Base-by-base conservation (phyloP, 1,140 invertebrate genomes). In the Phocides pigmalion region DNA sequence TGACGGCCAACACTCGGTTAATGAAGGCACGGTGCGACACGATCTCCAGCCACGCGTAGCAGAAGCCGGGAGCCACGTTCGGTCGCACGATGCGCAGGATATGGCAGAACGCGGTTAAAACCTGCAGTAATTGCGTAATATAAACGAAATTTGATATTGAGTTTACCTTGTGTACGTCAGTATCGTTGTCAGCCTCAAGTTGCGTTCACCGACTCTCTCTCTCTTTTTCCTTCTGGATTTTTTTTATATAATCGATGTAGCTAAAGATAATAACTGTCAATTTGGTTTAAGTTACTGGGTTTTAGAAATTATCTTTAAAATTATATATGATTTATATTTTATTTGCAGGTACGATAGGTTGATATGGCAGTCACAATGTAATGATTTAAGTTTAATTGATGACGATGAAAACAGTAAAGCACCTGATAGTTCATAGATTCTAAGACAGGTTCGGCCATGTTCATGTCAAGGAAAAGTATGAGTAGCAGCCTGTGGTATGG, bases 401-500 rank as follows among this genome's bases (percentile, higher is more conserved):
- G n/a, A 32, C n/a, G n/a, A 35, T 35, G 2, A 28, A 12, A 44
- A 9, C 2, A 5, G 1, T 46, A 64, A 19, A n/a, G 61, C 64
- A 89, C 88, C 83, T 98, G 97, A 81, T 96, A 97, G 82, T 97
- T 98, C 66, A 99, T 97, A 44, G 96, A 95, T 90, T 99, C 98
- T 15, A 99, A 92, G 20, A 98, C 95, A 0, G 96, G 96, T 85
- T 99, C 98, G 1, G 97, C 96, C 49, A 96, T 95, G 86, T 98
- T 99, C 56, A 99, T 94, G 82, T 99, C 99, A 42, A 99, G 94
- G 87, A 99, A 99, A 0, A 99, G 93, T 95, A 99, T 99, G 42
- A 99, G 97, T 58, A 99, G 97, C 62, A 99, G 97, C 17, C 99
- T 93, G 80, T 99, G 98, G 91, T 99, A 99, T 0, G 99, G 98